These are phyloP conservation scores for Drosophila longiperda DNA, from an alignment of 2,888 invertebrate genomes.

Conservation along the genomic window DNA sequence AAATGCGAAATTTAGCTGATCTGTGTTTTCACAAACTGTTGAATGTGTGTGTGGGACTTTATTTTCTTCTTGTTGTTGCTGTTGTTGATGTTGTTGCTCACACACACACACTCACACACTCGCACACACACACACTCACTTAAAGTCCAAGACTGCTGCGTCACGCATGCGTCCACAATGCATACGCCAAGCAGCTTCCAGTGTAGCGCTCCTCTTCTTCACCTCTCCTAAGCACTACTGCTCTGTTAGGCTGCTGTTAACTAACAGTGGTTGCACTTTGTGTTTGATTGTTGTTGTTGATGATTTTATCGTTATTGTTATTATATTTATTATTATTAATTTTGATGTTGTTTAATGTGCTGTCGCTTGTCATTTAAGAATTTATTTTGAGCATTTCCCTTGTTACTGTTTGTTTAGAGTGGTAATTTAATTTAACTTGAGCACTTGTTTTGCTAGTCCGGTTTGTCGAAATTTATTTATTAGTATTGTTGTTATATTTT, in stretches of 20 bases:
- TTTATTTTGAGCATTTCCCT: slow-evolving; percentile 66
- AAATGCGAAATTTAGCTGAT: slow-evolving; percentile 37
- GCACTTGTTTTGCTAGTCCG: slow-evolving; percentile 39
- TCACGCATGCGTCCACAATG: slow-evolving; percentile 72
- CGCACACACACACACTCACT: slow-evolving; percentile 52
- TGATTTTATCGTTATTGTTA: slow-evolving; percentile 25
- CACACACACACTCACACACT: slow-evolving; percentile 22
- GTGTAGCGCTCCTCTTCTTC: slow-evolving; percentile 8
- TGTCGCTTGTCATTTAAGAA: slow-evolving; percentile 67
- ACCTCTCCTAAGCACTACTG: slow-evolving; percentile 2
- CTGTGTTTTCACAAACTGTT: slow-evolving; percentile 42
- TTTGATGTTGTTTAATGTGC: slow-evolving; percentile 40
- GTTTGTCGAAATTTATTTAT: slow-evolving; percentile 24
- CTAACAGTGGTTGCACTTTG: slow-evolving; percentile 37
- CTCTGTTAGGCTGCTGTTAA: slow-evolving; percentile 39
- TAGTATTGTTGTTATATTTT: slow-evolving; percentile 26
- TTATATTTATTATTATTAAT: slow-evolving; percentile 18
- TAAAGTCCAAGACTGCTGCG: slow-evolving; percentile 60
- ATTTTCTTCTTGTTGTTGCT: slow-evolving; percentile 9
- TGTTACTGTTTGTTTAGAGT: slow-evolving; percentile 19
- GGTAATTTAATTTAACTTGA: slow-evolving; percentile 35
- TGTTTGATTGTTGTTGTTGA: slow-evolving; percentile 35
- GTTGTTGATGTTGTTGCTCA: slow-evolving; percentile 21
- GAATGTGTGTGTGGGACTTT: slow-evolving; percentile 29
- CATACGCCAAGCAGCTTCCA: slow-evolving; percentile 50